Base-by-base conservation (phyloP, 1,140 invertebrate species). In the Anastrepha obliqua region DNA sequence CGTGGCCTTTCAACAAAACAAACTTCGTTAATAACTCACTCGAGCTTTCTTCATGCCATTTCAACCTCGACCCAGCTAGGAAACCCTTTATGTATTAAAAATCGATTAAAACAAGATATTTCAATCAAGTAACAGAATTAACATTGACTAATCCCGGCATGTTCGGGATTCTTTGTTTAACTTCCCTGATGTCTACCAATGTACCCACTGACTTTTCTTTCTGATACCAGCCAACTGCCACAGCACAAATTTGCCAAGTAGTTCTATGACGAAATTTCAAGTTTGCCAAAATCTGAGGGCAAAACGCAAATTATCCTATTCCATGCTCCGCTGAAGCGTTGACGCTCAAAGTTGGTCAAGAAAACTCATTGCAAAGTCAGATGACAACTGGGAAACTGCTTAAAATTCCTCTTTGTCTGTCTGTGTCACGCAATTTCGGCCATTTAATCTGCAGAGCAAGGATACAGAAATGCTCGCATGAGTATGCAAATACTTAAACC, bases 291-390 rank as follows among this genome's bases (percentile, higher is more conserved):
- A 55, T 81, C 17, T 51, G n/a, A 55, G 29, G 74, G 47, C 47
- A 51, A 81, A 81, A 81, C 74, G 17, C 74, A 81, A 81, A 81
- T 81, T 17, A 81, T 55, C 44, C 74, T 20, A 55, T 55, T 81
- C 47, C 17, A 51, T 55, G 44, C 74, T 55, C 47, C 74, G 44
- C n/a, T 55, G 47, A 55, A 55, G 74, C 74, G 74, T 81, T 55
- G 47, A 58, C 47, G 44, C 74, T 81, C 74, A 29, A 55, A 55
- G 44, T 81, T 81, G 74, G 74, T 81, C 74, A 81, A 81, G 74
- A 81, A 81, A 81, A 81, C 74, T 81, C 74, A 81, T 81, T 81
- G 44, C 47, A 81, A 81, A 81, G 47, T 81, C 74, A 55, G 17
- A 81, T 81, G 51, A 81, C 74, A 81, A 81, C 44, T 81, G 44